These are phyloP conservation scores for Hyles lineata DNA, from an alignment of 2,888 invertebrate species.

Conservation along the genomic window DNA sequence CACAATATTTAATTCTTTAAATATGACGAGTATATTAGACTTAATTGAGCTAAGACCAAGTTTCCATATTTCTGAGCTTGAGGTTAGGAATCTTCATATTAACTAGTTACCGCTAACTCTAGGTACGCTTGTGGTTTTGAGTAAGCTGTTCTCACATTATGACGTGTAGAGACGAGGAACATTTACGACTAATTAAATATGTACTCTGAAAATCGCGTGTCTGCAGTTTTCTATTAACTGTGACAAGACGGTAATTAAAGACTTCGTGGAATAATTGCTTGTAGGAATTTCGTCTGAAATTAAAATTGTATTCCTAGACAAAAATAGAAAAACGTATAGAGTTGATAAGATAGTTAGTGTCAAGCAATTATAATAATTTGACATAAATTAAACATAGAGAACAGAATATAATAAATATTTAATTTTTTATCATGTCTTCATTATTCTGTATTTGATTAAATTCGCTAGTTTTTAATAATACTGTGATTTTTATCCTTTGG, in stretches of 20 bases:
- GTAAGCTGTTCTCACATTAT: constrained; percentile 3
- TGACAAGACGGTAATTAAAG: not conserved
- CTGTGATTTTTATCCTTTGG: no score
- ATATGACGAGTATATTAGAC: not conserved
- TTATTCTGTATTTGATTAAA: no score
- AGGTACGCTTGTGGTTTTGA: constrained; percentile 11
- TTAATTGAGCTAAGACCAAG: not conserved
- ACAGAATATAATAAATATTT: no score
- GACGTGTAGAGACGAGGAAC: constrained; percentile 8
- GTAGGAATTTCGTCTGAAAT: not conserved
- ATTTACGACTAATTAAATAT: constrained; percentile 22
- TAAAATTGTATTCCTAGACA: not conserved
- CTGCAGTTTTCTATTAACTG: not conserved
- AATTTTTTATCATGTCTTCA: not conserved
- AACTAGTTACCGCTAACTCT: constrained; percentile 1
- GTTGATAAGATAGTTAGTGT: no score
- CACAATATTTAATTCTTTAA: no score
- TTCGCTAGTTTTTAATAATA: no score
- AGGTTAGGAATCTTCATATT: constrained; percentile 13
- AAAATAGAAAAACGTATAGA: not conserved
- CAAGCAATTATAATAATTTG: not conserved
- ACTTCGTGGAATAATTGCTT: not conserved
- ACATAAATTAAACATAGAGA: no score
- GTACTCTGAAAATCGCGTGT: constrained; percentile 21
- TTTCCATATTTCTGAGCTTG: not conserved